Evolutionary conservation across 2,888 invertebrate species (phyloP), one percentile per base, ranked within the genome.

Genomic region (Sarcophaga caerulescens): DNA sequence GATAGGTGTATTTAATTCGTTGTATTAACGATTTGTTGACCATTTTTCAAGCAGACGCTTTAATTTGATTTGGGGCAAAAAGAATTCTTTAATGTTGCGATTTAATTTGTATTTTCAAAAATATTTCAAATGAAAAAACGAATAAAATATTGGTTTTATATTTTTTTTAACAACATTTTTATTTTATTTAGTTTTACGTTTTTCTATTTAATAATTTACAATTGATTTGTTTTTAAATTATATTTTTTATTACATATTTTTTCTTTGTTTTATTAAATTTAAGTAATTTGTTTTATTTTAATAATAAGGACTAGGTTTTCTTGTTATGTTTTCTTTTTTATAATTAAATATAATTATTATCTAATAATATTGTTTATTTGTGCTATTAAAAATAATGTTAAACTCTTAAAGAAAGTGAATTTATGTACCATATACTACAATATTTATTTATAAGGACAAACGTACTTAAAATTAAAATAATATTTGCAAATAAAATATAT

Each of bases 241-340:
- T 35, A 1, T 35, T 10, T 35, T 80, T 85, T 81, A 59, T 80
- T 80, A 57, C 68, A 66, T 80, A 70, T 62, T 63, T 47, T 66
- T 70, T 76, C 25, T 4, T 47, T 47, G 47, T 47, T 52, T 52
- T 52, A 35, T 35, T 52, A 52, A 52, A 52, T 52, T 52, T 52
- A 35, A 35, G 35, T 52, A 52, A 65, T 63, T 83, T 71, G 65
- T 47, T 76, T n/a, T n/a, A n/a, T n/a, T 69, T 77, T 60, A 52
- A 80, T 73, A 76, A 84, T 86, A 84, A 80, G 81, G 88, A 88
- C 88, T 88, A 88, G 88, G 86, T 87, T 74, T 87, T 66, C 59
- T 65, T 66, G 47, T 68, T 70, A 57, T 65, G 76, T 47, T 80
- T 87, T 52, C 11, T 71, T 52, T 52, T 60, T 63, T 21, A 44